phyloP scores from a whole-genome alignment of 2,113 vertebrate species.

The Mobula birostris region DNA sequence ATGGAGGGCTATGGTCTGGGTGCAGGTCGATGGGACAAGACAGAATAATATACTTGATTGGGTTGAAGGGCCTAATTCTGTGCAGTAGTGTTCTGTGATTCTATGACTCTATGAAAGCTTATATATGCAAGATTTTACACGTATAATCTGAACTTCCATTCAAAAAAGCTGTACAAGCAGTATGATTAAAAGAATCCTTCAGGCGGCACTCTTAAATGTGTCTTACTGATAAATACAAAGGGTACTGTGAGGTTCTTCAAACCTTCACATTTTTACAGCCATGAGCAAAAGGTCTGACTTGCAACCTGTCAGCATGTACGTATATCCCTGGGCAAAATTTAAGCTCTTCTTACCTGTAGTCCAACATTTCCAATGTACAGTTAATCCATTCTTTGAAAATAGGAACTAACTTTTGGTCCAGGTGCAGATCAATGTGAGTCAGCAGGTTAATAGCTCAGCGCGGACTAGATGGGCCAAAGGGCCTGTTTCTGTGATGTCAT shows the following conservation, averaged over 20 bases:
- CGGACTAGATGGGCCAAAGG: too few species aligned
- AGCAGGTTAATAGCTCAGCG: too few species aligned
- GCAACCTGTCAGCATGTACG: background rate
- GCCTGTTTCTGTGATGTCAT: too few species aligned
- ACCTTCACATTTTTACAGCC: background rate
- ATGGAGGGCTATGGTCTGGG: too few species aligned
- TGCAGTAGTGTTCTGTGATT: too few species aligned
- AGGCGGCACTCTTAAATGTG: constrained; percentile 6
- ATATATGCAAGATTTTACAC: too few species aligned
- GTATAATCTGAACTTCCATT: background rate
- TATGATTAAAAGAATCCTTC: constrained; percentile 23
- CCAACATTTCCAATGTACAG: background rate
- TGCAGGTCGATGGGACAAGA: too few species aligned
- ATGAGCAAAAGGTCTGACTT: background rate
- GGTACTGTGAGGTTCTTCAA: background rate
- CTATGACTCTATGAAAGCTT: too few species aligned
- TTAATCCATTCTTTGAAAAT: background rate
- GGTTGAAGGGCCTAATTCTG: too few species aligned
- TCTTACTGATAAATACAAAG: constrained; percentile 7
- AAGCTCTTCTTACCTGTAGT: background rate
- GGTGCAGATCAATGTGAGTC: too few species aligned
- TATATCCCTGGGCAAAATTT: background rate
- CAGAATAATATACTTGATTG: too few species aligned
- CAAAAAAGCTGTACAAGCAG: background rate
- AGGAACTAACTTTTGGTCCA: background rate